Evolutionary conservation across 1,140 invertebrate species (phyloP), one percentile per base, ranked within the genome.

Genomic region (Drosophila hydei): DNA sequence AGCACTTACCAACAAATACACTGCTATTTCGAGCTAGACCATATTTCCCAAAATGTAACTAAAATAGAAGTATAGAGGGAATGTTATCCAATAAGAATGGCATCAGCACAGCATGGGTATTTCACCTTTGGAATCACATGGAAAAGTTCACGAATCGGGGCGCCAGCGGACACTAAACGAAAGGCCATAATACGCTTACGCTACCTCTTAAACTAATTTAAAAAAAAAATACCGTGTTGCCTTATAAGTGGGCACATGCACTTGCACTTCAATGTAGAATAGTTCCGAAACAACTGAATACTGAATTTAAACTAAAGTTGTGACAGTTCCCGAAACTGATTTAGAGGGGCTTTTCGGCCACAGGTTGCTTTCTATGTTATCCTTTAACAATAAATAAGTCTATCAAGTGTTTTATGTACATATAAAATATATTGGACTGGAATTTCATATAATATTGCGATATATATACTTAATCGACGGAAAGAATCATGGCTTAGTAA

Each of bases 1-100:
- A 2, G 9, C 12, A 52, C 56, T 43, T 60, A 68, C 64, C 51
- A 3, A n/a, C n/a, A 27, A 36, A 56, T 2, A 43, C 2, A n/a
- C 38, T 43, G 21, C 38, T n/a, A 5, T 45, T 11, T 14, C 62
- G 51, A 12, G 47, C 6, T 2, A 16, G 30, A 12, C 42, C 40
- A 1, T 14, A 0, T 14, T 25, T 42, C 16, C 42, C 16, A n/a
- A 9, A 9, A 33, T 11, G 21, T 4, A 47, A 4, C 56, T 60
- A 36, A 36, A 25, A 14, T 7, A 11, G 1, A 33, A 9, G 19
- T 14, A 16, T 8, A 23, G 14, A 11, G 9, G 9, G 11, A 14
- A 33, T 8, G 23, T 36, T 12, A 48, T 27, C 0, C 2, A 8
- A 58, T 6, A 1, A 2, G 3, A 1, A 19, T 30, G 11, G 0